A percentile compares a stretch with the other conserved stretches of the same genome.
Conservation (phyloP, 1,140 invertebrate genomes). For the Nasonia vitripennis region DNA sequence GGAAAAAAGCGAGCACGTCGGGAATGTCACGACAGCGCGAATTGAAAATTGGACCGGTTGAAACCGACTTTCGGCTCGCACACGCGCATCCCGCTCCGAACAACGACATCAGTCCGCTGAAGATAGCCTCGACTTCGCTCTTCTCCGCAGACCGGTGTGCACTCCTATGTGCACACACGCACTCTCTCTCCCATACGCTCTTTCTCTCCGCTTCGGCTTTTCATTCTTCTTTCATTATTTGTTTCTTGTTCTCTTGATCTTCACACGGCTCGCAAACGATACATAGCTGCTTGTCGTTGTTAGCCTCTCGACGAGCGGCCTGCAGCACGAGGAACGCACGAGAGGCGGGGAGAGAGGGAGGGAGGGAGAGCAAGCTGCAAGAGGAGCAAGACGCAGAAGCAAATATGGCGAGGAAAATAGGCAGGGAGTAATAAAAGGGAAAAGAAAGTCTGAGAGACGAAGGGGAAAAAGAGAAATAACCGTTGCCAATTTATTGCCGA, state of each 20-base stretch:
- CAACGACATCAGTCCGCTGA: constrained; percentile 11
- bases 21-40: constrained; percentile 9
- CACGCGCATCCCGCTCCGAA: no score
- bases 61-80: background rate
- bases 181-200: background rate
- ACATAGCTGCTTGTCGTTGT: constrained; percentile 36
- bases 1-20: background rate
- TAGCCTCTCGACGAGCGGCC: constrained; percentile 28
- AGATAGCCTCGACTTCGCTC: constrained; percentile 25
- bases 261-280: constrained; percentile 5
- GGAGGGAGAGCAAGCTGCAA: background rate
- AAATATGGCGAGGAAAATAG: constrained; percentile 37
- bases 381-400: background rate
- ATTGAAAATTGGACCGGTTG: constrained; percentile 40
- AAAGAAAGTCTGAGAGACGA: constrained; percentile 3
- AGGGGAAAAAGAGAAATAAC: constrained; percentile 31
- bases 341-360: background rate
- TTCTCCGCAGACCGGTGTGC: background rate
- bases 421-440: constrained; percentile 24
- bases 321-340: background rate
- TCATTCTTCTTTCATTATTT: constrained; percentile 13
- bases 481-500: constrained; percentile 46
- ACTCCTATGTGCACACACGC: no score
- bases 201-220: constrained; percentile 24
- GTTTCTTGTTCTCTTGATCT: constrained; percentile 7